phyloP scores from a whole-genome alignment of 2,888 invertebrate genomes.

The Xanthia icteritia region DNA sequence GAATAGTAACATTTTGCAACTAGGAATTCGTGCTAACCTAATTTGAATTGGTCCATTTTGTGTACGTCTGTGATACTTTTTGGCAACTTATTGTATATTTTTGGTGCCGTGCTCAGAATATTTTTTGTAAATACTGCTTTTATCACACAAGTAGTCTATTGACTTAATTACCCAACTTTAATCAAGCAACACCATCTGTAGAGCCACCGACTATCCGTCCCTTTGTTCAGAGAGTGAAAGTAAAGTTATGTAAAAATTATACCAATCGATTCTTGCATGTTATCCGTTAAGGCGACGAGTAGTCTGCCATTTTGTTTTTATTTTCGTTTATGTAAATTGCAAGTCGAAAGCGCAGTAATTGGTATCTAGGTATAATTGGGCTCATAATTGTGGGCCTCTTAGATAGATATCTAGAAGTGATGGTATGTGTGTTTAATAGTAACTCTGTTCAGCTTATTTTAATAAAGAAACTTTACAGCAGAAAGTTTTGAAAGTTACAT shows the following conservation, averaged over 20 bases:
- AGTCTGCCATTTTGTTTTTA: slow-evolving; percentile 16
- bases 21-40: too few relatives aligned
- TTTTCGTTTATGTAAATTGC: slow-evolving; percentile 43
- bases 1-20: too few relatives aligned
- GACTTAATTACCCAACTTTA: slow-evolving; percentile 25
- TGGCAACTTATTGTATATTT: too few relatives aligned
- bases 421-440: background rate
- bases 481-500: background rate
- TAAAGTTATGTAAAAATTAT: slow-evolving; percentile 63
- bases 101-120: too few relatives aligned
- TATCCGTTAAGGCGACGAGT: slow-evolving; percentile 48
- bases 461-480: too few relatives aligned
- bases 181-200: slow-evolving; percentile 47
- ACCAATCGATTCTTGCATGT: slow-evolving; percentile 53
- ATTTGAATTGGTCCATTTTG: too few relatives aligned
- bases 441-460: background rate
- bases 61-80: too few relatives aligned
- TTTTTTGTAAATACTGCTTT: too few relatives aligned
- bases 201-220: slow-evolving; percentile 28
- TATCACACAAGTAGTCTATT: too few relatives aligned
- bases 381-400: background rate
- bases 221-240: slow-evolving; percentile 61
- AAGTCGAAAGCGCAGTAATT: slow-evolving; percentile 14
- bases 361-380: slow-evolving; percentile 12
- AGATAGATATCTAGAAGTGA: background rate